Percentiles rank a stretch among this genome's conserved stretches.
phyloP scores from a whole-genome alignment of 2,888 invertebrate genomes.

The Lymantria dispar region DNA sequence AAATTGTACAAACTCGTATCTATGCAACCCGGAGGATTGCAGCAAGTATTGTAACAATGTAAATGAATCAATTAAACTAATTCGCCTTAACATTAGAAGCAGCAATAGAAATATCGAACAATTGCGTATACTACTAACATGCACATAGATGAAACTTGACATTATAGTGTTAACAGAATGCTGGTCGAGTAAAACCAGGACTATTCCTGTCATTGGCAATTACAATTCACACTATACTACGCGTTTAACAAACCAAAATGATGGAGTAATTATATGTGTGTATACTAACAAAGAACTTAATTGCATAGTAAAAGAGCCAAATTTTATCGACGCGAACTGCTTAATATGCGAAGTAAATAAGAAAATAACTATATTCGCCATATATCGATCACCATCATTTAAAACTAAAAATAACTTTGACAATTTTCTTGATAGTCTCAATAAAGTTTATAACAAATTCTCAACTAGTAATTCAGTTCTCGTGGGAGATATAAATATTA shows the following conservation, averaged over 20 bases:
- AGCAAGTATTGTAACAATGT: background rate
- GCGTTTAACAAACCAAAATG: background rate
- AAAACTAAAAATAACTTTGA: background rate
- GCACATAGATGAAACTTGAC: background rate
- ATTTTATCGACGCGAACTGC: no score
- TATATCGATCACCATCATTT: slow-evolving; percentile 2
- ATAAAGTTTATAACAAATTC: background rate
- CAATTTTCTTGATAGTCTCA: slow-evolving; percentile 1
- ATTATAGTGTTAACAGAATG: slow-evolving; percentile 1
- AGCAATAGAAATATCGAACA: background rate
- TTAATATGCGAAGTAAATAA: background rate
- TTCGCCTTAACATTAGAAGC: background rate
- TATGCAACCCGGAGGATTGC: background rate
- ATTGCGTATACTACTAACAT: no score
- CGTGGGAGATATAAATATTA: background rate
- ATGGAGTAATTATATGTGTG: background rate
- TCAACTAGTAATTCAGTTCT: background rate
- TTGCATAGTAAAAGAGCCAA: no score
- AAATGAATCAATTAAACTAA: slow-evolving; percentile 1
- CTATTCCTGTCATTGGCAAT: background rate
- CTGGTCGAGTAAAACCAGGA: background rate
- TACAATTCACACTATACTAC: background rate
- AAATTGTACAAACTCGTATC: background rate
- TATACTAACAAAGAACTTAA: background rate
- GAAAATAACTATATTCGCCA: background rate